Conservation (phyloP, 2,113 vertebrate genomes). For the Leptobrachium leishanense region DNA sequence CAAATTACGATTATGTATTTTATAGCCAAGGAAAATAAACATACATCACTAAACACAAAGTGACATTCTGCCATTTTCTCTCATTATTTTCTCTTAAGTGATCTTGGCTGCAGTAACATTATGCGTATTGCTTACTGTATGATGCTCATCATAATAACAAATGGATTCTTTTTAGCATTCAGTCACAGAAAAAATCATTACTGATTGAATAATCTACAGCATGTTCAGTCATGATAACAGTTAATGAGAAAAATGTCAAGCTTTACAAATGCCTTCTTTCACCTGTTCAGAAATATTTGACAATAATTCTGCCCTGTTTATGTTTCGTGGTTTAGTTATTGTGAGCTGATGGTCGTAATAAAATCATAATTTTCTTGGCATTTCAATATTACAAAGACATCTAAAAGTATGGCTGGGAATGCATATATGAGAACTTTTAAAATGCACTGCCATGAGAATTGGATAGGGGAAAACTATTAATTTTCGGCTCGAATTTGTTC, state of each 20-base stretch:
- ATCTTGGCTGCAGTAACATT: neutral
- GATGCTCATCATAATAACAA: neutral
- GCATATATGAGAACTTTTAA: neutral
- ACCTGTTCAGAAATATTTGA: constrained; percentile 2
- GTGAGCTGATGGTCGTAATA: neutral
- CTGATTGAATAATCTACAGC: neutral
- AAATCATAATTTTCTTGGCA: neutral
- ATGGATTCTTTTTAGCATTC: neutral
- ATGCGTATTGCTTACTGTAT: neutral
- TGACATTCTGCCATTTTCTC: neutral
- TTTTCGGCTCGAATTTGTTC: too few relatives aligned
- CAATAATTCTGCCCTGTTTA: neutral
- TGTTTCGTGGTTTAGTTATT: neutral
- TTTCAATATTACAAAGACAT: neutral
- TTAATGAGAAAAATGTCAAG: constrained; percentile 1
- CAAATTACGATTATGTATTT: neutral
- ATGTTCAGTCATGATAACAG: neutral
- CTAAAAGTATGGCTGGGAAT: neutral
- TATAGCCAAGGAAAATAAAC: neutral
- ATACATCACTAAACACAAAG: neutral
- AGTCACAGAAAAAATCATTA: neutral
- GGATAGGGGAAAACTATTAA: neutral
- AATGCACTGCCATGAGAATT: neutral
- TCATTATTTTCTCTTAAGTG: neutral
- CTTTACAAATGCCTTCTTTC: neutral